Percentiles rank a stretch among this genome's conserved stretches.
These are phyloP conservation scores for Cyprinodon variegatus DNA, from an alignment of 2,113 vertebrate species.

Conservation along the genomic window DNA sequence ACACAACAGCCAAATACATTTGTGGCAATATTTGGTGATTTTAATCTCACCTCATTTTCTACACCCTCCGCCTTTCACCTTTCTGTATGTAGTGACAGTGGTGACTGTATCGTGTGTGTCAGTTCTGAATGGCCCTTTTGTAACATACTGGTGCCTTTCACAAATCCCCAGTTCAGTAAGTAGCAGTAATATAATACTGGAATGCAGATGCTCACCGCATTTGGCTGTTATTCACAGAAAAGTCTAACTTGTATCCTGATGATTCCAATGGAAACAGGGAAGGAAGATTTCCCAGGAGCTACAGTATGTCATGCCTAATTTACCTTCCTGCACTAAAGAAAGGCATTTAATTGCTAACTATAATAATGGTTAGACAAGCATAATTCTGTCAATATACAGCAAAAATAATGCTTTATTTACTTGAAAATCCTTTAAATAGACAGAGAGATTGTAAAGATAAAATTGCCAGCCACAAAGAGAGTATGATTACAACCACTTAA, in stretches of 20 bases:
- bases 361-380: slow-evolving; percentile 36
- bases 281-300: slow-evolving; percentile 50
- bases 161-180: slow-evolving; percentile 10
- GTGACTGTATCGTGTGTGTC: background rate
- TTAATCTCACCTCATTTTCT: no score
- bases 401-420: slow-evolving; percentile 42
- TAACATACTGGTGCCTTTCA: slow-evolving; percentile 2
- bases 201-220: slow-evolving; percentile 30
- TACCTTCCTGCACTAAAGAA: slow-evolving; percentile 44
- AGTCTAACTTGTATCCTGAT: slow-evolving; percentile 29
- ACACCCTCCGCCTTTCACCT: no score
- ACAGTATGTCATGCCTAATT: slow-evolving; percentile 44
- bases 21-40: no score
- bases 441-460: slow-evolving; percentile 10
- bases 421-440: slow-evolving; percentile 39
- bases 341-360: slow-evolving; percentile 46
- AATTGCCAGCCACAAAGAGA: slow-evolving; percentile 11
- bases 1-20: no score
- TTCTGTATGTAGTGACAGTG: no score
- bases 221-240: slow-evolving; percentile 24
- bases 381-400: slow-evolving; percentile 40
- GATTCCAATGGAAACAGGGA: slow-evolving; percentile 32
- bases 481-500: slow-evolving; percentile 31
- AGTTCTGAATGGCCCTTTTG: background rate
- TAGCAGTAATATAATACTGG: slow-evolving; percentile 36